Evolutionary conservation across 2,888 invertebrate genomes (phyloP).

Genomic region (Drosophila helvetica): DNA sequence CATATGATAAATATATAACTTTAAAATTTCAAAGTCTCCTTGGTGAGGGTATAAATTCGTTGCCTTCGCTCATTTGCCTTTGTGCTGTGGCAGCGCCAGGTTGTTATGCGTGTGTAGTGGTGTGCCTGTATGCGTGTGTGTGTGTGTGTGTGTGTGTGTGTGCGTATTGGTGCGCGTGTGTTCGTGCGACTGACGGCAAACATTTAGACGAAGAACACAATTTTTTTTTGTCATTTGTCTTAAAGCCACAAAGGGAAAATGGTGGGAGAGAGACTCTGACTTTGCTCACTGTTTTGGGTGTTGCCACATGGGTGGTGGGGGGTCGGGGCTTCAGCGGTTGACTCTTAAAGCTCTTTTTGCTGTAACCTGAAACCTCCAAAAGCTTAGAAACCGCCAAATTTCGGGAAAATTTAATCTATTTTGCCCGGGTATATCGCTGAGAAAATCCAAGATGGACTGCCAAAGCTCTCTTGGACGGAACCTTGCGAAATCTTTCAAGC

Average conservation of each 20-base stretch:
- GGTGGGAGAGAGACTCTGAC: background rate
- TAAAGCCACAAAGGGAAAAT: conserved; percentile 28
- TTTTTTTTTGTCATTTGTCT: conserved; percentile 45
- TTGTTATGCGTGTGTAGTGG: conserved; percentile 5
- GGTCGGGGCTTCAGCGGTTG: background rate
- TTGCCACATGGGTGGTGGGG: background rate
- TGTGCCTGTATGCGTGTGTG: conserved; percentile 4
- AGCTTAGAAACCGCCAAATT: background rate
- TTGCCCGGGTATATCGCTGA: background rate
- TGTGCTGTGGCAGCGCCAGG: background rate
- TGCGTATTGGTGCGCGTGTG: conserved; percentile 9
- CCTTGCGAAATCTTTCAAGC: background rate
- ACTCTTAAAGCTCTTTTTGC: conserved; percentile 9
- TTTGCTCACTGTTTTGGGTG: conserved; percentile 19
- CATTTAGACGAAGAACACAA: conserved; percentile 23
- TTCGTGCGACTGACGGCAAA: conserved; percentile 13
- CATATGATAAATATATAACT: no score
- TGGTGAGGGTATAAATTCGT: background rate
- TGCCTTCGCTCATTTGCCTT: background rate
- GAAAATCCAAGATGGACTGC: background rate
- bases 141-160: conserved; percentile 6
- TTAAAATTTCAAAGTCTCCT: no score
- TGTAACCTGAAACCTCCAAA: background rate
- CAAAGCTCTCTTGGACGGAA: background rate
- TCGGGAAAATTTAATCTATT: background rate